phyloP scores from a whole-genome alignment of 2,113 vertebrate genomes.

The Martes martes region DNA sequence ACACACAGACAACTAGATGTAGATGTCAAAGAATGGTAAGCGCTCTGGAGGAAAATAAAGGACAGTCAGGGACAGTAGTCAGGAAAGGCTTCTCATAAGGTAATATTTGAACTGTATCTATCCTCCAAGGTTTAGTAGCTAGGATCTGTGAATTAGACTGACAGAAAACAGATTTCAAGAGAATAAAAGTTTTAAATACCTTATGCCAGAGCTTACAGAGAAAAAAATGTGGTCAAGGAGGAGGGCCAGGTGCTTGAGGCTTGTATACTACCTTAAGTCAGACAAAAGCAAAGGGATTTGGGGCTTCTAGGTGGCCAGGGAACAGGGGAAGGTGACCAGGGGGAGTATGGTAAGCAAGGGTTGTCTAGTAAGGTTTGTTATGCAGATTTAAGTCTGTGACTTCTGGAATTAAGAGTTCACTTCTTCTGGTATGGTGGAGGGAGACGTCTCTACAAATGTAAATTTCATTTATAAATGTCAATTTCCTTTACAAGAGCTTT shows the following conservation, averaged over 20 bases:
- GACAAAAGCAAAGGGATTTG: not conserved
- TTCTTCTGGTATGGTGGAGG: not conserved
- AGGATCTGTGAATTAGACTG: not conserved
- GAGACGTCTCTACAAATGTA: not conserved
- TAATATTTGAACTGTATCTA: not conserved
- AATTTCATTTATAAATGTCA: not conserved
- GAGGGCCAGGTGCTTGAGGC: not conserved
- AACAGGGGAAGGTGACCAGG: no score
- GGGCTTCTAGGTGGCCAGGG: not conserved
- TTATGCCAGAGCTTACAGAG: not conserved
- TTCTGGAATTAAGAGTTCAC: not conserved
- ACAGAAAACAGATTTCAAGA: not conserved
- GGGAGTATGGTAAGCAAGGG: not conserved
- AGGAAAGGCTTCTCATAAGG: not conserved
- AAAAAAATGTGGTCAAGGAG: not conserved
- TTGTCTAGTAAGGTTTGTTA: not conserved
- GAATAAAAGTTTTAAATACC: not conserved
- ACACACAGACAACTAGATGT: not conserved
- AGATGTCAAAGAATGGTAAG: no score
- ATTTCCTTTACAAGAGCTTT: not conserved
- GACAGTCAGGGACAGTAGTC: not conserved
- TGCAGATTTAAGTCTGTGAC: not conserved
- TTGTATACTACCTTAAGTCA: not conserved
- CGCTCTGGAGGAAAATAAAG: not conserved
- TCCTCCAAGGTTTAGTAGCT: not conserved